Percentiles rank a stretch among this genome's conserved stretches.
These are phyloP conservation scores for Turritopsis rubra DNA, from an alignment of 30 jellyfish, hydroid and myxozoan species.

Conservation along the genomic window DNA sequence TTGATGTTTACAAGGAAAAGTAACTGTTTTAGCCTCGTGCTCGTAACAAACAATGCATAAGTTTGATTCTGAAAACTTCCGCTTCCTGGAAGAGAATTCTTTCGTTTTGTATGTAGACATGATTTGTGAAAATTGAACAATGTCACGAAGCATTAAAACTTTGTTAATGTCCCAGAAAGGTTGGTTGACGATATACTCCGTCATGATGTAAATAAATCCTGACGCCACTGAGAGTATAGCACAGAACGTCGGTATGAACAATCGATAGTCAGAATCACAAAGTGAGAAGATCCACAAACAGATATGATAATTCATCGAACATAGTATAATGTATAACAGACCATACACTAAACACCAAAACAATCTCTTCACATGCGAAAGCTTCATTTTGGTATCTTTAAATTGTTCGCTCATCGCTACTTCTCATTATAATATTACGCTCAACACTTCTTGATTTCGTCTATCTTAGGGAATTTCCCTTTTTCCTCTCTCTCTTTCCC, in stretches of 20 bases:
- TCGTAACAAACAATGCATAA: constrained; percentile 31
- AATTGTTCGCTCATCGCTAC: neutral
- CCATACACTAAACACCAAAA: neutral
- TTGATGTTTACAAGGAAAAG: constrained; percentile 23
- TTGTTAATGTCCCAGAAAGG: neutral
- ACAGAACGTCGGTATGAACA: neutral
- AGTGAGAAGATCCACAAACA: neutral
- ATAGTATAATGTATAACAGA: neutral
- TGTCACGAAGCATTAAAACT: neutral
- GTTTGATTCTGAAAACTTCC: neutral
- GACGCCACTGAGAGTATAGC: neutral
- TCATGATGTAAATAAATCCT: neutral
- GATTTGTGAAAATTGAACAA: constrained; percentile 18
- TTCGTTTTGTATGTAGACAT: constrained; percentile 18
- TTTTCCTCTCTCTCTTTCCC: no score
- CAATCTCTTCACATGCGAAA: neutral
- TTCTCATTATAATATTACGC: neutral
- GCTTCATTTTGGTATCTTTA: neutral
- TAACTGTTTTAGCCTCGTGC: constrained; percentile 25
- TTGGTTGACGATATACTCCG: neutral
- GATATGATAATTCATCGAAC: neutral
- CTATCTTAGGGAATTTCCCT: neutral
- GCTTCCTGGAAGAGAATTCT: neutral
- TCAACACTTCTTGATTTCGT: neutral
- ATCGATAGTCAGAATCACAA: neutral